Percentiles rank a stretch among this genome's conserved stretches.
These are phyloP conservation scores for Homarus gammarus DNA, from an alignment of 2,888 invertebrate species.

Conservation along the genomic window DNA sequence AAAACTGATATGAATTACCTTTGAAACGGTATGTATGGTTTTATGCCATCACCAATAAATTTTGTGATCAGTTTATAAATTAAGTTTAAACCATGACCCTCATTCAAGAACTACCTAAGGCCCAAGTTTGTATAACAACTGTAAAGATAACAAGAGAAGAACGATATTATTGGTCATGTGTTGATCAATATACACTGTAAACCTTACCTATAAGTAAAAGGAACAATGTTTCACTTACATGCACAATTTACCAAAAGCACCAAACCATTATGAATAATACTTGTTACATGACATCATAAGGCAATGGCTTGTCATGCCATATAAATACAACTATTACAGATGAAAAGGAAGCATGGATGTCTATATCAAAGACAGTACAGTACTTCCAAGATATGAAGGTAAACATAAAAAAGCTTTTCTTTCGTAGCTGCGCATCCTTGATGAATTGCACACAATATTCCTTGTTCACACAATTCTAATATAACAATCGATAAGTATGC, in stretches of 20 bases:
- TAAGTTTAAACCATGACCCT: neutral
- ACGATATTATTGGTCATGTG: conserved; percentile 6
- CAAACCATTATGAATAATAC: conserved; percentile 61
- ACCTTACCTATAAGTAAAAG: conserved; percentile 5
- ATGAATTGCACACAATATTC: neutral
- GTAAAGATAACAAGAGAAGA: conserved; percentile 4
- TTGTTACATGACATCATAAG: conserved; percentile 57
- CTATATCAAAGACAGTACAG: conserved; percentile 17
- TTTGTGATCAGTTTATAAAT: neutral
- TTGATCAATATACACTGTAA: neutral
- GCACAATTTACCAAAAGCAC: conserved; percentile 55
- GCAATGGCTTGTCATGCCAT: conserved; percentile 43
- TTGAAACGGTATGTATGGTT: neutral
- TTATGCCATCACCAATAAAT: neutral
- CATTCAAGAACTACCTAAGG: conserved; percentile 5
- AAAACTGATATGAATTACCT: neutral
- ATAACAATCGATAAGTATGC: neutral
- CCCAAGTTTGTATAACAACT: conserved; percentile 1
- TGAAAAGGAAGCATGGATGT: conserved; percentile 24
- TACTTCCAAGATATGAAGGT: conserved; percentile 38
- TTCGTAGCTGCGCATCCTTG: conserved; percentile 40
- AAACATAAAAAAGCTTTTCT: conserved; percentile 40
- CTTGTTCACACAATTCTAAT: conserved; percentile 7
- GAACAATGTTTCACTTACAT: conserved; percentile 21
- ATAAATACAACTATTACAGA: conserved; percentile 24